Conservation (phyloP, 35 echinoderm and acorn worm species). For the Ptychodera flava region DNA sequence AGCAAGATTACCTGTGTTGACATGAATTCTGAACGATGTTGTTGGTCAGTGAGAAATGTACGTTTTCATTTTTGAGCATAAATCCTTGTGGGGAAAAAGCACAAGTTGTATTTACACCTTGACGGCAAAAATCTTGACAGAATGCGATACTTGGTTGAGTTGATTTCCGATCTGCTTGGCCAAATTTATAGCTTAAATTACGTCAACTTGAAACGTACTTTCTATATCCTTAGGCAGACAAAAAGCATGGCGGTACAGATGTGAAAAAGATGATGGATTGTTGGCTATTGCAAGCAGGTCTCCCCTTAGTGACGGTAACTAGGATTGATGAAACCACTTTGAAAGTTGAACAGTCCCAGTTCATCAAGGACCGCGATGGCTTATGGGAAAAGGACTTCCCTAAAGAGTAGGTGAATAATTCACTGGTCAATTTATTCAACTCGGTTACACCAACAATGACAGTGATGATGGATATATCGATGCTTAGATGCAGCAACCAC, state of each 20-base stretch:
- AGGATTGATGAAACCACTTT: conserved; percentile 6
- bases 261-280: conserved; percentile 73
- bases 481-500: no score
- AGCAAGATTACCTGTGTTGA: no score
- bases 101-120: not conserved
- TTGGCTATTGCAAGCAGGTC: conserved; percentile 76
- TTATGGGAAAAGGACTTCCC: not conserved
- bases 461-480: no score
- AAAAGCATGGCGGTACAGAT: conserved; percentile 6
- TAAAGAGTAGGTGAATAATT: not conserved
- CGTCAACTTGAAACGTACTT: not conserved
- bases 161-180: not conserved
- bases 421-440: no score
- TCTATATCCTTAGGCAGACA: not conserved
- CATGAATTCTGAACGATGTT: no score
- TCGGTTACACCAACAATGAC: no score
- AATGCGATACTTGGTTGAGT: not conserved
- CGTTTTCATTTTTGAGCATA: not conserved
- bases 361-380: not conserved
- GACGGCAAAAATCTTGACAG: not conserved
- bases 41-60: no score
- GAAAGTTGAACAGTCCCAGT: not conserved
- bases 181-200: not conserved
- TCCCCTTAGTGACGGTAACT: conserved; percentile 58
- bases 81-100: not conserved